phyloP scores from a whole-genome alignment of 1,140 invertebrate genomes.

The Oryzaephilus surinamensis region DNA sequence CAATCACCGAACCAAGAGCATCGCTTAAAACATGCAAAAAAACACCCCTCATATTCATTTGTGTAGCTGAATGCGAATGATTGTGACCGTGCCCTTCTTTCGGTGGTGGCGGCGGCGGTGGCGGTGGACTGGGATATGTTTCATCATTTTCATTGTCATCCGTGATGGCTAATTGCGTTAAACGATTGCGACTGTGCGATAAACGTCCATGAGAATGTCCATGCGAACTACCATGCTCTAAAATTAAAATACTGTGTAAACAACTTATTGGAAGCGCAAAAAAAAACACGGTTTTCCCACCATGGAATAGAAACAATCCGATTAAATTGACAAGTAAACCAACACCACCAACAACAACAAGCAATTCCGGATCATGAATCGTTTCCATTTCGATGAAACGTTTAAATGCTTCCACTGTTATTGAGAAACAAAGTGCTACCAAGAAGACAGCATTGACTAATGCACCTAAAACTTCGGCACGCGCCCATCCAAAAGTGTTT shows the following conservation, averaged over 20 bases:
- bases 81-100: constrained; percentile 28
- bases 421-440: constrained; percentile 87
- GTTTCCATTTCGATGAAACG: constrained; percentile 74
- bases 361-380: constrained; percentile 68
- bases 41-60: constrained; percentile 96
- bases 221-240: constrained; percentile 68
- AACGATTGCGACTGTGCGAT: constrained; percentile 47
- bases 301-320: constrained; percentile 72
- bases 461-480: constrained; percentile 88
- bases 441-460: constrained; percentile 87
- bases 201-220: constrained; percentile 58
- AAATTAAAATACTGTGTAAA: constrained; percentile 11
- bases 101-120: constrained; percentile 27
- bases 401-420: constrained; percentile 82
- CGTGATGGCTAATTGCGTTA: constrained; percentile 52
- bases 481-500: constrained; percentile 90
- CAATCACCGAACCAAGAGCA: constrained; percentile 91
- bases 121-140: constrained; percentile 45
- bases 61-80: constrained; percentile 51
- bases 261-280: neutral
- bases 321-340: constrained; percentile 76
- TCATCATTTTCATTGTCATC: constrained; percentile 77
- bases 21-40: constrained; percentile 96
- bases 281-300: constrained; percentile 52
- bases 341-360: constrained; percentile 66